Conservation (phyloP, 2,797 vertebrate genomes). For the Manis crassicaudata region DNA sequence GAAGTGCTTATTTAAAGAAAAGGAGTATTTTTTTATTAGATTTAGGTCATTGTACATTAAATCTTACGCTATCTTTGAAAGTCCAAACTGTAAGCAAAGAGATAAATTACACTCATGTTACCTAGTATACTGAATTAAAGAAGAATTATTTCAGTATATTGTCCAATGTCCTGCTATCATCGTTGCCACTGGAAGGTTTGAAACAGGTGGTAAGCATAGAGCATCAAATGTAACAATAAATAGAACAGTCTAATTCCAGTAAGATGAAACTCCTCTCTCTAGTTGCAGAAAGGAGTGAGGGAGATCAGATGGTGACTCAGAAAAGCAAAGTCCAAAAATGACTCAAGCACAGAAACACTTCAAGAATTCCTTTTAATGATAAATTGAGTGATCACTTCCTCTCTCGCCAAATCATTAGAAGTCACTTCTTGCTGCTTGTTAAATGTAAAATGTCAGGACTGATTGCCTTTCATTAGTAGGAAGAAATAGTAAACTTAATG, state of each 20-base stretch:
- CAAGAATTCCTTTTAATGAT: constrained; percentile 46
- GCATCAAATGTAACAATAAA: constrained; percentile 63
- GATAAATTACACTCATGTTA: not conserved
- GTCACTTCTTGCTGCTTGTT: constrained; percentile 32
- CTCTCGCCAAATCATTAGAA: constrained; percentile 11
- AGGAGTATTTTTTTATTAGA: not conserved
- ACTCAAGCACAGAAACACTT: constrained; percentile 33
- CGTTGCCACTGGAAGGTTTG: not conserved
- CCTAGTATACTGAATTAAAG: constrained; percentile 28
- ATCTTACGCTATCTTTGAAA: not conserved
- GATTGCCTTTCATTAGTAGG: not conserved
- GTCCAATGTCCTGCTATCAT: not conserved
- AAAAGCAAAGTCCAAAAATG: constrained; percentile 67
- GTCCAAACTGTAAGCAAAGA: constrained; percentile 9
- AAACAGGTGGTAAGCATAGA: constrained; percentile 53
- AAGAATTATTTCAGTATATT: not conserved
- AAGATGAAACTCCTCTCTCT: not conserved
- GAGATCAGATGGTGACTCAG: constrained; percentile 80
- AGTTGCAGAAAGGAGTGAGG: fast-evolving
- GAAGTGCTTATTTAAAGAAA: not conserved
- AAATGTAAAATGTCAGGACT: not conserved
- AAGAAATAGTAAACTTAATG: constrained; percentile 28
- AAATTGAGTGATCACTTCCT: constrained; percentile 15
- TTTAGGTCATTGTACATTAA: constrained; percentile 15
- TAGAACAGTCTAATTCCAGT: constrained; percentile 70